Percentiles rank a stretch among this genome's conserved stretches.
Evolutionary conservation across 2,113 vertebrate genomes (phyloP).

Genomic region (Gambusia holbrooki): DNA sequence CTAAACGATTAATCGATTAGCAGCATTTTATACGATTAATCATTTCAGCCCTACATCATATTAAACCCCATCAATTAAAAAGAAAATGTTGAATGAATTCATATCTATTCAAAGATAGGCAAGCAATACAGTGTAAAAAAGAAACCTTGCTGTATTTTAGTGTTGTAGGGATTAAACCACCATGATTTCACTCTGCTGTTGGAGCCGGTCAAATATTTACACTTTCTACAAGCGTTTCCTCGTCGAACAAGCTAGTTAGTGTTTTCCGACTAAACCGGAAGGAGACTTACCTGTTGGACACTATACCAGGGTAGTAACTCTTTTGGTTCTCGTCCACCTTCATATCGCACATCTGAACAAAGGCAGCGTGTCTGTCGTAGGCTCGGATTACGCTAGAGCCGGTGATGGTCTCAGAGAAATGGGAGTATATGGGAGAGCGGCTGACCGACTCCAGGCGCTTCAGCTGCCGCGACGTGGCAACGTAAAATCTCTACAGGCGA

Average conservation of each 20-base stretch:
- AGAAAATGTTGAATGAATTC: too few relatives aligned
- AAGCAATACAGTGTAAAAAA: too few relatives aligned
- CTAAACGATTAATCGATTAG: too few relatives aligned
- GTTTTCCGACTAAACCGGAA: not conserved
- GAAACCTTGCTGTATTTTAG: not conserved
- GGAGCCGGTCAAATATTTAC: not conserved
- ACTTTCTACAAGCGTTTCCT: not conserved
- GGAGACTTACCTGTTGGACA: constrained; percentile 89
- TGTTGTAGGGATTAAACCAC: not conserved
- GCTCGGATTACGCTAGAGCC: constrained; percentile 93
- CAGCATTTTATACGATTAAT: too few relatives aligned
- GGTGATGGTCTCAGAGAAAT: constrained; percentile 94
- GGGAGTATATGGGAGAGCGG: constrained; percentile 96
- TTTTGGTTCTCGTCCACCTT: constrained; percentile 92
- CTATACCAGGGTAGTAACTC: constrained; percentile 88
- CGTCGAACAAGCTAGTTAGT: not conserved
- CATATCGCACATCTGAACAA: constrained; percentile 82
- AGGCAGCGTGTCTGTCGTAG: constrained; percentile 84
- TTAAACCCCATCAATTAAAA: too few relatives aligned
- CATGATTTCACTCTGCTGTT: not conserved
- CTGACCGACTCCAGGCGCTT: constrained; percentile 96
- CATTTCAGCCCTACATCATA: too few relatives aligned
- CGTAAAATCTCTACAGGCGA: constrained; percentile 90
- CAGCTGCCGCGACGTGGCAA: constrained; percentile 93
- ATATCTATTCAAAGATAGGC: too few relatives aligned